Base-by-base conservation (phyloP, 2,113 vertebrate genomes). In the Tupaia tana region DNA sequence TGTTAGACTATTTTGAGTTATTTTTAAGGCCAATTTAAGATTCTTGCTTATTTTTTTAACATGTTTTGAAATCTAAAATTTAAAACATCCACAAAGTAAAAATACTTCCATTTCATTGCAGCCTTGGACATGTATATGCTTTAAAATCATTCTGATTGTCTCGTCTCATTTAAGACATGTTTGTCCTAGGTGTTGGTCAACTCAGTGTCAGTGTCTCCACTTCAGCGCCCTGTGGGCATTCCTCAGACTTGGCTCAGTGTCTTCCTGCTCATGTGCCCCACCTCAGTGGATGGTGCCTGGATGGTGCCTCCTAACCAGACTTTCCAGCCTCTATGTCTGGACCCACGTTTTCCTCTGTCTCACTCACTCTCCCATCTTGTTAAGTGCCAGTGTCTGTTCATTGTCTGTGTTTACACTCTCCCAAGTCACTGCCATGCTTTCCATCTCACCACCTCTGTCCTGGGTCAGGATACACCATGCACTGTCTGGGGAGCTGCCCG, bases 11-110 rank as follows among this genome's bases (percentile, higher is more conserved):
- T 27, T 52, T 85, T 12, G 24, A 71, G 13, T 73, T 90, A 67
- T 73, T 69, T 90, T 71, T 85, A 19, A 12, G 16, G n/a, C 18
- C 82, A 71, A 8, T 75, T 67, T 61, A 90, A 92, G 64, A 58
- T 34, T 92, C 34, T 77, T 22, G 52, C 87, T 80, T 92, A 74
- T 96, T 96, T 86, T 95, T 86, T 93, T 88, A 92, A 64, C 58
- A 18, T 43, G 27, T 79, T 91, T 93, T 86, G 56, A 89, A 87
- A 95, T 78, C 31, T 34, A 79, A 89, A 70, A 78, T 84, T 95
- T 89, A 83, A 84, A 93, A 67, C 3, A 59, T 71, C 22, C 14
- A 54, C 31, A 78, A 63, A 77, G n/a, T 34, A 66, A 83, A 71
- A 59, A 6, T 34, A 71, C 58, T 95, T 75, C 77, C 6, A 7